These are phyloP conservation scores for Pterocles gutturalis DNA, from an alignment of 2,113 vertebrate genomes.

Conservation along the genomic window DNA sequence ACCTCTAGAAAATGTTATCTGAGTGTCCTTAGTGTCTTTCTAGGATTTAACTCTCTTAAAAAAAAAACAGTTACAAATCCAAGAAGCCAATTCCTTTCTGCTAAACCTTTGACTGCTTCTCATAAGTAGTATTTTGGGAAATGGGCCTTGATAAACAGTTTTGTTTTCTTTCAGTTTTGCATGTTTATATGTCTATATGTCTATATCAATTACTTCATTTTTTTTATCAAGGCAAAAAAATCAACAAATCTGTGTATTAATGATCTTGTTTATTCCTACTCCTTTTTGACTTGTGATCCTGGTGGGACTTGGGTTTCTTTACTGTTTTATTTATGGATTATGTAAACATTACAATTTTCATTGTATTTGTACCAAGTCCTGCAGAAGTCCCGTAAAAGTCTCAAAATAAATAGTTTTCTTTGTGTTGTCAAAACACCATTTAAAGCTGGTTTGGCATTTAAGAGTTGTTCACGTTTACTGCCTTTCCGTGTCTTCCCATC, in stretches of 20 bases:
- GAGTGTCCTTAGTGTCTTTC: background rate
- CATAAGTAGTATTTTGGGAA: constrained; percentile 1
- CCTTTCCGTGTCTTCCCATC: constrained; percentile 34
- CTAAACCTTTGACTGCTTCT: background rate
- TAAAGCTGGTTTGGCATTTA: background rate
- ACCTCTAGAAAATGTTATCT: background rate
- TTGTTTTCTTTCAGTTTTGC: background rate
- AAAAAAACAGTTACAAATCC: background rate
- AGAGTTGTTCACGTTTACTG: background rate
- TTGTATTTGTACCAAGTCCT: constrained; percentile 16
- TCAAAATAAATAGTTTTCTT: background rate
- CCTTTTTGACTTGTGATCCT: constrained; percentile 6
- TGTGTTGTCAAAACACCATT: constrained; percentile 9
- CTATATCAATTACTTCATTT: constrained; percentile 6
- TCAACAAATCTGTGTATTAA: background rate
- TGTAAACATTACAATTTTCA: constrained; percentile 8
- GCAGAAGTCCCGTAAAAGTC: background rate
- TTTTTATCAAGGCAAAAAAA: background rate
- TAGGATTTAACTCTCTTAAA: background rate
- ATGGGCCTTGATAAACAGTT: background rate
- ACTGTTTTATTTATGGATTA: constrained; percentile 25
- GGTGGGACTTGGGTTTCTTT: background rate
- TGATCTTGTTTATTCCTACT: background rate
- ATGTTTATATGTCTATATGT: background rate
- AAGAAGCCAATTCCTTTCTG: background rate